Conservation (phyloP, 2,888 invertebrate species). For the Eupithecia vulgata region DNA sequence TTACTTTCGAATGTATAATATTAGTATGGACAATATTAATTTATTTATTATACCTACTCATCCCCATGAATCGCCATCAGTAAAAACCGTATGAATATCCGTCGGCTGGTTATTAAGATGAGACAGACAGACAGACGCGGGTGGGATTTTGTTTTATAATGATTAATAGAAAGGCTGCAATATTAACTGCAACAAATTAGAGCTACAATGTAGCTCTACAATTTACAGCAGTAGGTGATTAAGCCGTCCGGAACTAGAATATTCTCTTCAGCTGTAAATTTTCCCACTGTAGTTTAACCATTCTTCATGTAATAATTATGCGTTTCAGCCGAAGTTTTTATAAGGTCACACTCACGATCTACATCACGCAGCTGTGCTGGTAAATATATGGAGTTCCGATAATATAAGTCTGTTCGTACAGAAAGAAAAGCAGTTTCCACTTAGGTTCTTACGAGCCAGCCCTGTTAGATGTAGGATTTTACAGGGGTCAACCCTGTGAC, state of each 20-base stretch:
- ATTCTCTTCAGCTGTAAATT: slow-evolving; percentile 18
- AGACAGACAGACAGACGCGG: not conserved
- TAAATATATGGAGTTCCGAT: not conserved
- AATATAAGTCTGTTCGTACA: not conserved
- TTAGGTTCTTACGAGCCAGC: not conserved
- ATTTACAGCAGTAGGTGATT: not conserved
- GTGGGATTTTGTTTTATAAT: not conserved
- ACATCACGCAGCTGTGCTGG: slow-evolving; percentile 47
- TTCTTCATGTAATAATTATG: slow-evolving; percentile 15
- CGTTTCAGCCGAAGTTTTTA: slow-evolving; percentile 58
- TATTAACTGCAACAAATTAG: not conserved
- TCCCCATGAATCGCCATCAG: too few species aligned
- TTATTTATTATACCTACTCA: not conserved
- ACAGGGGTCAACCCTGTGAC: too few species aligned
- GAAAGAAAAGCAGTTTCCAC: not conserved
- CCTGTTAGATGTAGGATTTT: too few species aligned
- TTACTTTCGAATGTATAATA: too few species aligned
- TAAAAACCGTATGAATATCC: not conserved
- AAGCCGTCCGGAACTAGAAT: not conserved
- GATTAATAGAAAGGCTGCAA: not conserved
- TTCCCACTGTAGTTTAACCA: slow-evolving; percentile 24
- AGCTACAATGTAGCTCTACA: not conserved
- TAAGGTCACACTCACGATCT: slow-evolving; percentile 68
- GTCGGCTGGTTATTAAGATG: not conserved
- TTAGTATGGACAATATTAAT: too few species aligned